These are phyloP conservation scores for Sebastes alutus DNA, from an alignment of 2,797 vertebrate species.

Conservation along the genomic window DNA sequence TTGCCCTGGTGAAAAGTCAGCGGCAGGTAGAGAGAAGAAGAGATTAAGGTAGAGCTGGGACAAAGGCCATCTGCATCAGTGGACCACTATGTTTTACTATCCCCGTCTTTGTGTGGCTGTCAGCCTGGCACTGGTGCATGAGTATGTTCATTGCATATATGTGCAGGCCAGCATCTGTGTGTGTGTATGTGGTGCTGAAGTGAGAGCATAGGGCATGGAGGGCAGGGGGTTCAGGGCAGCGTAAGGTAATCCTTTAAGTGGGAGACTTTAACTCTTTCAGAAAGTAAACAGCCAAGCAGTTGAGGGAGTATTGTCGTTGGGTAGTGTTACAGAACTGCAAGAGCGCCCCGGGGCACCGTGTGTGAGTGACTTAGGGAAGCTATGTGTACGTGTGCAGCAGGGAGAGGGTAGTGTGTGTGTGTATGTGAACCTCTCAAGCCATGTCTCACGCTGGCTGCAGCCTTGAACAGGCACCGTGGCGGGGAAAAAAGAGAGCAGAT, in stretches of 20 bases:
- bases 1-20: conserved; percentile 45
- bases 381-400: conserved; percentile 54
- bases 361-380: conserved; percentile 68
- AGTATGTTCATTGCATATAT: conserved; percentile 20
- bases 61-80: conserved; percentile 46
- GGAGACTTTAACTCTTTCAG: conserved; percentile 82
- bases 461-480: conserved; percentile 50
- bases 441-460: conserved; percentile 58
- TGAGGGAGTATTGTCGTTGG: conserved; percentile 84
- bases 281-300: conserved; percentile 83
- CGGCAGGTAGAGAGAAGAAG: conserved; percentile 23
- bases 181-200: conserved; percentile 47
- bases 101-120: conserved; percentile 52
- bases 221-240: conserved; percentile 76
- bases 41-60: conserved; percentile 31
- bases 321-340: conserved; percentile 81
- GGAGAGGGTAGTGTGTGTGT: conserved; percentile 32
- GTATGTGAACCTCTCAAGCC: conserved; percentile 57
- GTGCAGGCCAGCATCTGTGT: conserved; percentile 5
- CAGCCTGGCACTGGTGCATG: conserved; percentile 14
- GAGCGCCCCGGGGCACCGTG: conserved; percentile 67
- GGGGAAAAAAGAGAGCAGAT: conserved; percentile 70
- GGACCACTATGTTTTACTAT: conserved; percentile 38
- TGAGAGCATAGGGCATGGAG: conserved; percentile 48
- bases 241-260: conserved; percentile 83